Conservation (phyloP, 2,797 vertebrate species). For the Rhinoraja longicauda region DNA sequence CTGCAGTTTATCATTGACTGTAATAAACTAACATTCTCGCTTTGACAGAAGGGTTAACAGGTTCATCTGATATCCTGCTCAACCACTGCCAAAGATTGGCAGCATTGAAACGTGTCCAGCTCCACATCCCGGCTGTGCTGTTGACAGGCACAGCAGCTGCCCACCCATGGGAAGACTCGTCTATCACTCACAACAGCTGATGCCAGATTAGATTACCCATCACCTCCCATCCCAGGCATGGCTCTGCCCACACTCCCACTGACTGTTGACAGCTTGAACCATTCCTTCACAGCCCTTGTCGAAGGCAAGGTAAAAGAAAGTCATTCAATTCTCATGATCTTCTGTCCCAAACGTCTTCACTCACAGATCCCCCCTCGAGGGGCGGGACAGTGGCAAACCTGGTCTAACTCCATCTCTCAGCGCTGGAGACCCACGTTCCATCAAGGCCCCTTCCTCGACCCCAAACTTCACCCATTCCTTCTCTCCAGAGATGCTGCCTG, state of each 20-base stretch:
- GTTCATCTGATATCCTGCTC: not conserved
- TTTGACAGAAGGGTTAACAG: not conserved
- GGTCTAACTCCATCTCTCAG: no score
- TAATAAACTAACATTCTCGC: not conserved
- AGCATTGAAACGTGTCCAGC: slow-evolving; percentile 9
- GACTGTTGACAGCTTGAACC: not conserved
- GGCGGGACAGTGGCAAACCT: no score
- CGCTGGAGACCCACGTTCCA: no score
- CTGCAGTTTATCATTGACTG: not conserved
- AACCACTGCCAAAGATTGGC: not conserved
- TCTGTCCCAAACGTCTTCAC: not conserved
- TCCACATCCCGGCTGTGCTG: not conserved
- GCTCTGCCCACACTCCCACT: not conserved
- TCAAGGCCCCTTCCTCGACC: no score
- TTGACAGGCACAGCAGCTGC: slow-evolving; percentile 25
- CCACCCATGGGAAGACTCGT: not conserved
- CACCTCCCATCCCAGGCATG: not conserved
- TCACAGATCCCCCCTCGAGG: not conserved
- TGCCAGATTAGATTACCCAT: not conserved
- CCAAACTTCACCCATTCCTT: no score
- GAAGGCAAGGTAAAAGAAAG: not conserved
- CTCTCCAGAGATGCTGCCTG: no score
- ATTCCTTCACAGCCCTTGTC: not conserved
- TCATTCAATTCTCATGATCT: not conserved
- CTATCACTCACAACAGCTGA: slow-evolving; percentile 1